Evolutionary conservation across 1,140 invertebrate species (phyloP), one percentile per base, ranked within the genome.

Genomic region (Plectus sambesii): DNA sequence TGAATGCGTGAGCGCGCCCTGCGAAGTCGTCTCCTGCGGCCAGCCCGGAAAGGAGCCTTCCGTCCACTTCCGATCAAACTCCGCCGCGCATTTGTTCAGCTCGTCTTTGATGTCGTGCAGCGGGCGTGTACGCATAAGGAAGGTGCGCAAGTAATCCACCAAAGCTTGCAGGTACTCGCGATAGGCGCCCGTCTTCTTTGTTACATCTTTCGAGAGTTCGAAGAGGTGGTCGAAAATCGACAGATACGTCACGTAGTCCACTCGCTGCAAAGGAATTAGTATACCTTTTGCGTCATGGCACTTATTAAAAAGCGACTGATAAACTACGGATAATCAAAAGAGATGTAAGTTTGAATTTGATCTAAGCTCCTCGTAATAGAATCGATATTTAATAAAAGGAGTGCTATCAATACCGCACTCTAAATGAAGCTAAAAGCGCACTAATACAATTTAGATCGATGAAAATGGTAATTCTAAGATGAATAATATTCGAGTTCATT

Each of bases 191-290:
- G 51, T 49, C 30, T 68, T 66, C 45, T 65, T 65, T 6, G 53
- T 62, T 19, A 35, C 51, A 43, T 66, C 68, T 82, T 82, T 55
- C 81, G 79, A 72, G 94, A 99, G 60, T 90, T 97, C 92, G 74
- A 85, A 93, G 2, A 99, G 74, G 69, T 89, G 85, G 70, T 99
- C 92, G 70, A 97, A 98, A 40, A 81, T 83, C 40, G 82, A 82
- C 26, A 99, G 69, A 70, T 96, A 99, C 1, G 82, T 83, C 20
- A 97, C 87, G 68, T 99, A 99, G 71, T 98, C 92, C 17, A 89
- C 79, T 78, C 87, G 92, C 78, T 84, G 72, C 55, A 79, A 78
- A 26, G 45, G 36, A 55, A 40, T 40, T 40, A 8, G 39, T 17
- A 40, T 17, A 23, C 25, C 27, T n/a, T 52, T 23, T 52, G 19